Evolutionary conservation across 2,888 invertebrate genomes (phyloP).

Genomic region (Keiferia lycopersicella): DNA sequence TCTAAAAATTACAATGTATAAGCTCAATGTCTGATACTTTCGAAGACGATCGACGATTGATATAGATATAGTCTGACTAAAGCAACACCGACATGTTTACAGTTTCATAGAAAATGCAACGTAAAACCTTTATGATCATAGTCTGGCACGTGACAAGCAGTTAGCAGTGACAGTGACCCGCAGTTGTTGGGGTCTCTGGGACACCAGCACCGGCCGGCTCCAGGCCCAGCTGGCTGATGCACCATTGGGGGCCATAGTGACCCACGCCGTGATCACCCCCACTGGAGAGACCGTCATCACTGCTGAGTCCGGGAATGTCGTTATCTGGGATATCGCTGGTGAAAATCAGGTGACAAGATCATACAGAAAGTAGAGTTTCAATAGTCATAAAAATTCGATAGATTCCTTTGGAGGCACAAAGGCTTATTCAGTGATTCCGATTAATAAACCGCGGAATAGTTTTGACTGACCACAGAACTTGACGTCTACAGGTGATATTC

Average conservation of each 20-base stretch:
- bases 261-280: constrained; percentile 93
- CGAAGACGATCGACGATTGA: no score
- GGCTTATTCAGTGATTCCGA: no score
- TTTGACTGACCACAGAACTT: no score
- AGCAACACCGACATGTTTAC: no score
- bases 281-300: constrained; percentile 93
- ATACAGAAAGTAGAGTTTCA: no score
- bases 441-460: no score
- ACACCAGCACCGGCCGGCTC: constrained; percentile 91
- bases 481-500: constrained; percentile 83
- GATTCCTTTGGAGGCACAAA: no score
- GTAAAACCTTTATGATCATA: constrained; percentile 44
- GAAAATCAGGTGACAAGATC: constrained; percentile 56
- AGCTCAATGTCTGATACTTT: no score
- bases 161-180: constrained; percentile 96
- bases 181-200: constrained; percentile 97
- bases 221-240: constrained; percentile 94
- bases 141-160: constrained; percentile 88
- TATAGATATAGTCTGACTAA: no score
- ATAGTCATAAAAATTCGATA: no score
- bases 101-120: no score
- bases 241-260: constrained; percentile 96
- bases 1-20: no score
- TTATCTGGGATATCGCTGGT: constrained; percentile 88
- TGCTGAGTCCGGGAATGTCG: constrained; percentile 94